Evolutionary conservation across 1,140 invertebrate genomes (phyloP).

Genomic region (Ostrea edulis): DNA sequence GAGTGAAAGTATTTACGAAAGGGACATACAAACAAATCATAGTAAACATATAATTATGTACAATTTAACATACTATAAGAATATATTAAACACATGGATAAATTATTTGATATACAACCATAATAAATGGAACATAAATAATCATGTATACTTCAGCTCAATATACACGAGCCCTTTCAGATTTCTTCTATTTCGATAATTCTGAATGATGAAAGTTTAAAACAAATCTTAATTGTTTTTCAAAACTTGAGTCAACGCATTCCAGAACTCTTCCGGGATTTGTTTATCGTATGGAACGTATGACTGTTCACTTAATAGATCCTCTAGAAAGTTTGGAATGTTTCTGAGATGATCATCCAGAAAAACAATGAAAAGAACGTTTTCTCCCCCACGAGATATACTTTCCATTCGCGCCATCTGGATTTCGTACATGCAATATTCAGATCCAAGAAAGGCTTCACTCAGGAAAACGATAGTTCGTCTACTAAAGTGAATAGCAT

Average conservation of each 20-base stretch:
- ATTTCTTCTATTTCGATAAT: no score
- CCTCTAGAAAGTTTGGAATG: not conserved
- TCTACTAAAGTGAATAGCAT: not conserved
- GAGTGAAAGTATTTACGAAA: no score
- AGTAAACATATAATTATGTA: no score
- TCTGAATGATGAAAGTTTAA: no score
- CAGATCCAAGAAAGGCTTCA: not conserved
- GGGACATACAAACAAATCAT: no score
- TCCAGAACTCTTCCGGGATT: not conserved
- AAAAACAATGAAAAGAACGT: not conserved
- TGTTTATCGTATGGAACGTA: not conserved
- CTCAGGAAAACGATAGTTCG: not conserved
- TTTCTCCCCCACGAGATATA: not conserved
- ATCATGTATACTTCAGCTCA: no score
- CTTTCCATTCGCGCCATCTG: not conserved
- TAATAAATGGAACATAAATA: no score
- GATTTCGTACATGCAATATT: not conserved
- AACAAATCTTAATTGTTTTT: not conserved
- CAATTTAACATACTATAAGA: no score
- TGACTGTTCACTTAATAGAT: not conserved
- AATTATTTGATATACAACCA: no score
- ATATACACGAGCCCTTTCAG: no score
- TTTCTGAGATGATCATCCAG: not conserved
- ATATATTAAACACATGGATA: no score
- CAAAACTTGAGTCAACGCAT: not conserved